phyloP scores from a whole-genome alignment of 2,113 vertebrate species.

The Sphyrna mokarran region DNA sequence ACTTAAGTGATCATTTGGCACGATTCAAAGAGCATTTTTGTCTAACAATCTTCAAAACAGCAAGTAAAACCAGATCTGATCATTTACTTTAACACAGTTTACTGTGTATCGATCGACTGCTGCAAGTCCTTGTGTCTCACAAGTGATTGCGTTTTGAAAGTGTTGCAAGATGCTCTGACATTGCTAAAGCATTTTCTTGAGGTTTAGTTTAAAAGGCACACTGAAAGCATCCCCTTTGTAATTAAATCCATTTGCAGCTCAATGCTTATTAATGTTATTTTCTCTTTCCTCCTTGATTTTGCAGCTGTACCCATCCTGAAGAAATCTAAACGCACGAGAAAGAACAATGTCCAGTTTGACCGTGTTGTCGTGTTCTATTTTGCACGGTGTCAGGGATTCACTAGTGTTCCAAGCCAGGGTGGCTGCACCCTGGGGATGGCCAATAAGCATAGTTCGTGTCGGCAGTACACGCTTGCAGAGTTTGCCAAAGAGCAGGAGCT shows the following conservation, averaged over 20 bases:
- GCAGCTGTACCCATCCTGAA: constrained; percentile 84
- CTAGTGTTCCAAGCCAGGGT: constrained; percentile 85
- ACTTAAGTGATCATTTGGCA: neutral
- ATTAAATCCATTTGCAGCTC: neutral
- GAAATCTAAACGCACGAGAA: constrained; percentile 66
- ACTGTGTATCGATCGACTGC: no score
- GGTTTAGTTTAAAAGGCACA: no score
- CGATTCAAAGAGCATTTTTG: neutral
- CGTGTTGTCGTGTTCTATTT: constrained; percentile 92
- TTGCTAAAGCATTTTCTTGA: no score
- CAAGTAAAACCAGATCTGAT: neutral
- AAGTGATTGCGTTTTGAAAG: neutral
- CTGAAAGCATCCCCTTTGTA: neutral
- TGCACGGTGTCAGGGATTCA: constrained; percentile 92
- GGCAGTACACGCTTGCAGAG: constrained; percentile 75
- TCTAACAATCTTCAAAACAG: neutral
- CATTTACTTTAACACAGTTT: neutral
- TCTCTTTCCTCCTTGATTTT: constrained; percentile 10
- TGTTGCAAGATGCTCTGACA: no score
- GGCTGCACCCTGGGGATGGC: constrained; percentile 94
- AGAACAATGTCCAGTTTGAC: constrained; percentile 76
- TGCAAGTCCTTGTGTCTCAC: neutral
- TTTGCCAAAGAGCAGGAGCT: constrained; percentile 74
- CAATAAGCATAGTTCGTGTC: constrained; percentile 66
- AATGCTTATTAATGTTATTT: neutral